These are phyloP conservation scores for Polydrusus pterygomalis DNA, from an alignment of 2,888 invertebrate species.

Conservation along the genomic window DNA sequence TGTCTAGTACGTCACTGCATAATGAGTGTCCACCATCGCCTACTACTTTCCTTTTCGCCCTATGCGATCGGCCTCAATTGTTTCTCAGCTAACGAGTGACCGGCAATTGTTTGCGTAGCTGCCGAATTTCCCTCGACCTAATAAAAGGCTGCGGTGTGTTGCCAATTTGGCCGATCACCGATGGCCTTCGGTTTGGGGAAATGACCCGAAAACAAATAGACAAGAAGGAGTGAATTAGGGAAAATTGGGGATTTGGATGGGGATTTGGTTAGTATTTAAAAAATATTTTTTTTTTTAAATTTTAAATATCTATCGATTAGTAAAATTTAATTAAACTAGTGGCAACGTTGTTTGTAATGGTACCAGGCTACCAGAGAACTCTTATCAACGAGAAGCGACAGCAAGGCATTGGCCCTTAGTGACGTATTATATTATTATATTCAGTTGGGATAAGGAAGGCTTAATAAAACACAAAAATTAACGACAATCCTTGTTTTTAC, in stretches of 20 bases:
- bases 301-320: too few relatives aligned
- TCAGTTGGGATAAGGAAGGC: too few relatives aligned
- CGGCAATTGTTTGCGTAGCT: slow-evolving; percentile 55
- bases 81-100: slow-evolving; percentile 55
- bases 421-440: too few relatives aligned
- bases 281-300: too few relatives aligned
- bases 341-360: too few relatives aligned
- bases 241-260: not conserved
- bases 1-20: slow-evolving; percentile 27
- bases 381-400: too few relatives aligned
- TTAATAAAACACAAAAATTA: too few relatives aligned
- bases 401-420: too few relatives aligned
- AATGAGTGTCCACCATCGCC: slow-evolving; percentile 28
- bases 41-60: slow-evolving; percentile 17
- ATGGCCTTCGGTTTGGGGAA: slow-evolving; percentile 53
- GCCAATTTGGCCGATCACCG: slow-evolving; percentile 54
- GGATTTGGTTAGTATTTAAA: not conserved
- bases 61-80: slow-evolving; percentile 50
- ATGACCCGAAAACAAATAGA: slow-evolving; percentile 53
- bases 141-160: slow-evolving; percentile 54
- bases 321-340: too few relatives aligned
- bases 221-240: slow-evolving; percentile 22
- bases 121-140: slow-evolving; percentile 55
- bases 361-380: too few relatives aligned
- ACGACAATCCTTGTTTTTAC: too few relatives aligned